Conservation (phyloP, 2,888 invertebrate species). For the Nomada flava region DNA sequence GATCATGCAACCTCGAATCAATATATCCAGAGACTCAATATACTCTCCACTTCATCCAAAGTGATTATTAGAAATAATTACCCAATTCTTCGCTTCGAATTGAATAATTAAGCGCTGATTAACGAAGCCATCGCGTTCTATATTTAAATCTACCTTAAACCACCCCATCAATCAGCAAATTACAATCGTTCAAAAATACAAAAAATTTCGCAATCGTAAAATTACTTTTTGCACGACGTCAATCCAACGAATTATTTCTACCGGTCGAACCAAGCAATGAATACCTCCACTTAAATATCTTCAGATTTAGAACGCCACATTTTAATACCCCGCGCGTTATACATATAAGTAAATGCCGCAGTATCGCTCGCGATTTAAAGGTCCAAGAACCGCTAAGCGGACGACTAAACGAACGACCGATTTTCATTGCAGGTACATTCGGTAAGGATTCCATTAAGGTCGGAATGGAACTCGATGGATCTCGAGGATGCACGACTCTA, state of each 20-base stretch:
- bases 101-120: background rate
- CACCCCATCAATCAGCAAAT: too few species aligned
- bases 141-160: too few species aligned
- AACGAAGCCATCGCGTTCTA: too few species aligned
- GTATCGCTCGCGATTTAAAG: constrained; percentile 1
- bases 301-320: background rate
- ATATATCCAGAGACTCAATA: too few species aligned
- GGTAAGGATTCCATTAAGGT: constrained; percentile 26
- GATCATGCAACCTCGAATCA: too few species aligned
- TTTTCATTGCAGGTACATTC: constrained; percentile 19
- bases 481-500: constrained; percentile 24
- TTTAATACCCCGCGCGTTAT: too few species aligned
- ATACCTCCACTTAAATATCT: background rate
- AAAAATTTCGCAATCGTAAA: too few species aligned
- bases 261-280: background rate
- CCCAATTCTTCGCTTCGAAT: background rate
- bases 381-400: constrained; percentile 3
- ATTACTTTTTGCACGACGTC: too few species aligned
- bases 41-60: too few species aligned
- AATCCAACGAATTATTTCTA: too few species aligned
- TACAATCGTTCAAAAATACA: too few species aligned
- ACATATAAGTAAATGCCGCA: too few species aligned
- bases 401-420: constrained; percentile 10
- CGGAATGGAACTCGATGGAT: constrained; percentile 28
- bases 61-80: background rate